Conservation (phyloP, 2,797 vertebrate genomes). For the Tragopan temminckii region DNA sequence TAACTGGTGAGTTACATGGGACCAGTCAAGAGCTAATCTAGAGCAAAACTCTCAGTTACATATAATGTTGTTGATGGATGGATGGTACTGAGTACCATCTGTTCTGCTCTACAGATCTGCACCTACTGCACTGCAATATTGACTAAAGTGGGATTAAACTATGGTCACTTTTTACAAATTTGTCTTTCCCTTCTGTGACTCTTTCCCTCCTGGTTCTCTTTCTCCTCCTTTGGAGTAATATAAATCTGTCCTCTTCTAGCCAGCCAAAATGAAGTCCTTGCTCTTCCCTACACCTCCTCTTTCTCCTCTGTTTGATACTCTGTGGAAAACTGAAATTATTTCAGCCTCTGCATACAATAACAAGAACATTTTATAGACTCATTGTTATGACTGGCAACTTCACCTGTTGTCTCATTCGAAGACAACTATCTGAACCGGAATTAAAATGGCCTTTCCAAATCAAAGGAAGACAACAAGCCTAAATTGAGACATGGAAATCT, state of each 20-base stretch:
- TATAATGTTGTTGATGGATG: rapidly evolving
- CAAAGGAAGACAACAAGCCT: neutral
- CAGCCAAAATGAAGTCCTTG: neutral
- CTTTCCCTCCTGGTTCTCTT: neutral
- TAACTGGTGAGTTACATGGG: neutral
- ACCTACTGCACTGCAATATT: neutral
- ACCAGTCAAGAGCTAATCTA: neutral
- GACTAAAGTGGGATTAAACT: neutral
- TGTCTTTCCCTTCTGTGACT: neutral
- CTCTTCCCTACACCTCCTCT: neutral
- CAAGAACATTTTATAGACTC: neutral
- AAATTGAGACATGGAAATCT: neutral
- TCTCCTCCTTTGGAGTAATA: neutral
- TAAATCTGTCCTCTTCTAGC: neutral
- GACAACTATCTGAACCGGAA: neutral
- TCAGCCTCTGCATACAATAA: neutral
- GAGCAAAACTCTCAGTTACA: neutral
- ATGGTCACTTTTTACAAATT: neutral
- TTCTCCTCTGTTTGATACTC: neutral
- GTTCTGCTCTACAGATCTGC: neutral
- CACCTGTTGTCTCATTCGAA: neutral
- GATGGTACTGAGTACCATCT: neutral
- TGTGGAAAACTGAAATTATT: neutral
- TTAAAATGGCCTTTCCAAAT: neutral
- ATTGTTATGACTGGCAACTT: neutral